Evolutionary conservation across 2,888 invertebrate species (phyloP).

Genomic region (Eilema griseolum): DNA sequence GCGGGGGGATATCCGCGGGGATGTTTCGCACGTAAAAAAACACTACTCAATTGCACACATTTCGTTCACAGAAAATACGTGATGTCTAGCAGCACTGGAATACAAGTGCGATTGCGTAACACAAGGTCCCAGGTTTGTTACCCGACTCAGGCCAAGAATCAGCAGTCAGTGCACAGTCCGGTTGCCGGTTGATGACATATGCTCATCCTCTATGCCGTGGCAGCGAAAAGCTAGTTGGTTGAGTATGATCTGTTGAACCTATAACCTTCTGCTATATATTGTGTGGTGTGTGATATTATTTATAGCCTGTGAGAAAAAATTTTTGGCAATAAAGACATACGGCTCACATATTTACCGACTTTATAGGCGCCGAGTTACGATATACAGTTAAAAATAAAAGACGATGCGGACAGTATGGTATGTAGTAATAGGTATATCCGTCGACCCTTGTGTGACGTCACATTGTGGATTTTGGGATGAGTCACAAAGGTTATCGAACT

Average conservation of each 20-base stretch:
- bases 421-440: conserved; percentile 48
- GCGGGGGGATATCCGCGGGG: no score
- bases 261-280: neutral
- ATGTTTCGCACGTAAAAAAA: no score
- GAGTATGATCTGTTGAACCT: neutral
- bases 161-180: no score
- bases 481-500: conserved; percentile 62
- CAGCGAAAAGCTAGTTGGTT: neutral
- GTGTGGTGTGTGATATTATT: neutral
- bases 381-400: conserved; percentile 17
- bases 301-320: neutral
- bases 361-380: conserved; percentile 13
- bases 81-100: no score
- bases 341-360: neutral
- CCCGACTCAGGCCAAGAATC: no score
- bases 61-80: no score
- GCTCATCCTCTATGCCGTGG: no score
- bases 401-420: conserved; percentile 29
- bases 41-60: no score
- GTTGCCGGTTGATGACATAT: no score
- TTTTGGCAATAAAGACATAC: neutral
- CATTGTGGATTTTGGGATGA: conserved; percentile 61
- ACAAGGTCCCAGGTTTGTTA: no score
- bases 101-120: no score
- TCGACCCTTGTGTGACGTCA: conserved; percentile 15